Percentiles rank a stretch among this genome's conserved stretches.
These are phyloP conservation scores for Pomatorhinus ruficollis DNA, from an alignment of 2,113 vertebrate genomes.

Conservation along the genomic window DNA sequence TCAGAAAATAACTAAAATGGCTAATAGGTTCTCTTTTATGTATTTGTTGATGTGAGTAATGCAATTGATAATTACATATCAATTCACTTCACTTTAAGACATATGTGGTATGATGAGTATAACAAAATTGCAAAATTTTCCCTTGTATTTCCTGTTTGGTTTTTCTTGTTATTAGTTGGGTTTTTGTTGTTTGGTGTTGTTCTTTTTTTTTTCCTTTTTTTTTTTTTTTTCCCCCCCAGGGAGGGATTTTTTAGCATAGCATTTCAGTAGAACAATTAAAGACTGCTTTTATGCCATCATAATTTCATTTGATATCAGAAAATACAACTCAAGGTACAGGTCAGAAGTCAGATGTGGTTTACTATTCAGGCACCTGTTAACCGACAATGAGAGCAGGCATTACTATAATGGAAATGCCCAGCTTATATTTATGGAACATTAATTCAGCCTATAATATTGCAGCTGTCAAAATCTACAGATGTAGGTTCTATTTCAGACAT, in stretches of 20 bases:
- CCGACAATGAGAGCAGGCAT: slow-evolving; percentile 30
- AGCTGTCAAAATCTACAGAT: slow-evolving; percentile 24
- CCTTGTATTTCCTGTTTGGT: accelerated
- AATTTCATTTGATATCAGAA: not conserved
- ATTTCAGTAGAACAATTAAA: not conserved
- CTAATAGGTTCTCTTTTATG: not conserved
- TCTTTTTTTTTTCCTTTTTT: not conserved
- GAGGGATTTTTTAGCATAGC: not conserved
- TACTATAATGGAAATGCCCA: slow-evolving; percentile 31
- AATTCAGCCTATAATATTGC: slow-evolving; percentile 44
- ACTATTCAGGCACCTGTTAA: not conserved
- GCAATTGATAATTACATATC: not conserved
- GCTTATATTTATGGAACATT: slow-evolving; percentile 52
- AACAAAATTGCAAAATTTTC: not conserved
- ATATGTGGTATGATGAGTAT: not conserved
- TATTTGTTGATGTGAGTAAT: not conserved
- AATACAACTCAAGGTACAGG: not conserved
- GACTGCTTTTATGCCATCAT: not conserved
- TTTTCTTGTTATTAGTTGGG: not conserved
- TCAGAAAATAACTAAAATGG: not conserved
- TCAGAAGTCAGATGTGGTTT: slow-evolving; percentile 16
- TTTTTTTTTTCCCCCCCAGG: no score
- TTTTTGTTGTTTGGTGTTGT: no score
- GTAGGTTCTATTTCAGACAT: slow-evolving; percentile 1
- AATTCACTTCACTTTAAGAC: not conserved